Evolutionary conservation across 2,797 vertebrate genomes (phyloP), one percentile per base, ranked within the genome.

Genomic region (Clarias pachynema): DNA sequence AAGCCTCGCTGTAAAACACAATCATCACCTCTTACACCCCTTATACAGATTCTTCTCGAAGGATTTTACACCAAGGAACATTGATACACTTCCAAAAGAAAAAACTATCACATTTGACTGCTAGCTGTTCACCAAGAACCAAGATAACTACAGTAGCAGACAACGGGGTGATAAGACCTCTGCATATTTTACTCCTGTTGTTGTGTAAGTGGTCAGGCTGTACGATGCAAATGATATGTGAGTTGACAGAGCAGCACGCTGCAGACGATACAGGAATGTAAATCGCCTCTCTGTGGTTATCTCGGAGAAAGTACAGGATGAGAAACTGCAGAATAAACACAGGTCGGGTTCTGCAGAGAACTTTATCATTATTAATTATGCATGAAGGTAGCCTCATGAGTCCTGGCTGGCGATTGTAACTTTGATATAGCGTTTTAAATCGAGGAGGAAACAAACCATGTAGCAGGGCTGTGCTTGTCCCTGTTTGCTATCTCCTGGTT

Each of bases 351-450:
- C 68, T 37, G 60, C 62, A 24, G 79, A 72, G 62, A 86, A 83
- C 56, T 79, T 84, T 31, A 84, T 84, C 70, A 73, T 81, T 63
- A 65, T 88, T 80, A 87, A 88, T 59, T 72, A 87, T 86, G 81
- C 82, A 86, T 70, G 73, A 31, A 75, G 59, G 79, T 77, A 83
- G n/a, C 72, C 56, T 86, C 60, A 74, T 34, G 81, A 84, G n/a
- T 62, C 62, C 26, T 7, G 37, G 49, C 62, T 29, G 34, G 75
- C 37, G 81, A 84, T 62, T 82, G 57, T 73, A 60, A 65, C 44
- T 53, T 20, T 34, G 70, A 53, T 73, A 49, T 26, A 73, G 37
- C 10, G 18, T 8, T 7, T 14, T 29, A 5, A 56, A 57, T 78
- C 74, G 15, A 56, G 34, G 14, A 14, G 74, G 31, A 34, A 78